Percentiles rank a stretch among this genome's conserved stretches.
phyloP scores from a whole-genome alignment of 2,888 invertebrate species.

The Margaritifera margaritifera region DNA sequence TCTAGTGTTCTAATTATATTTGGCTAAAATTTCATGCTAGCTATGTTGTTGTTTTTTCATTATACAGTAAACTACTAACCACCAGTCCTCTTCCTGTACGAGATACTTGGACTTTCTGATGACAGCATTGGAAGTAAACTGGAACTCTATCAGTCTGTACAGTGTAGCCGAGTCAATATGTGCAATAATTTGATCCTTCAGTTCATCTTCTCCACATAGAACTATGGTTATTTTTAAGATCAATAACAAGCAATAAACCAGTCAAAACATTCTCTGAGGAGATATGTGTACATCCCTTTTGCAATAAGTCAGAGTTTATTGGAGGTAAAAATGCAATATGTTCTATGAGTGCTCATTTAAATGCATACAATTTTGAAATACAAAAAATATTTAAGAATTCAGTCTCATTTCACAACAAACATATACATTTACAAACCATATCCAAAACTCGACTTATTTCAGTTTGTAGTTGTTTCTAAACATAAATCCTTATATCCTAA shows the following conservation, averaged over 20 bases:
- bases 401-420: too few relatives aligned
- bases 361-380: too few relatives aligned
- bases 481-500: too few relatives aligned
- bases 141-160: constrained; percentile 46
- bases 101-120: constrained; percentile 25
- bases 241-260: too few relatives aligned
- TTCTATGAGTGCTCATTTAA: too few relatives aligned
- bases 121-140: constrained; percentile 52
- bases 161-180: constrained; percentile 44
- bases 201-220: constrained; percentile 55
- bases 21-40: neutral
- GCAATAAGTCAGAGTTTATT: too few relatives aligned
- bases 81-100: constrained; percentile 47
- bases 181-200: constrained; percentile 46
- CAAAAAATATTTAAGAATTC: too few relatives aligned
- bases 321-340: too few relatives aligned
- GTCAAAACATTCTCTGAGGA: too few relatives aligned
- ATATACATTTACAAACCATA: neutral
- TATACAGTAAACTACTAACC: constrained; percentile 27
- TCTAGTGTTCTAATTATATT: neutral
- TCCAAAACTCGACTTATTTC: neutral
- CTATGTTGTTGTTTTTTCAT: neutral
- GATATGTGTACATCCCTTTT: too few relatives aligned
- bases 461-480: too few relatives aligned
- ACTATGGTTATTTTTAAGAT: constrained; percentile 26